Conservation (phyloP, 2,797 vertebrate genomes). For the Anisognathus igniventris region DNA sequence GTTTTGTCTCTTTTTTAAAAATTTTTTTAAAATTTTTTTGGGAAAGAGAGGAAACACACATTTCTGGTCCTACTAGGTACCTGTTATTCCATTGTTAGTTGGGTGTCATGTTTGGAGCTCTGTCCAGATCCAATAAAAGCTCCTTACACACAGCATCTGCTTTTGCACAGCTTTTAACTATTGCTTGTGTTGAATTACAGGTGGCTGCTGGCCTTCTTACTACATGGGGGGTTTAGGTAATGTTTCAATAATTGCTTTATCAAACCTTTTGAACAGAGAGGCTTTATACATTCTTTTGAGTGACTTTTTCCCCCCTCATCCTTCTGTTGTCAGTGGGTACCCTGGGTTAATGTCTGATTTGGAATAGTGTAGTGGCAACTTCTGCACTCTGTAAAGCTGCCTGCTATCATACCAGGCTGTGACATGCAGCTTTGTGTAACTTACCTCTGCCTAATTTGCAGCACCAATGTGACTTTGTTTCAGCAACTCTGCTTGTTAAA, state of each 20-base stretch:
- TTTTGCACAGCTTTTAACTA: not conserved
- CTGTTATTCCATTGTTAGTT: not conserved
- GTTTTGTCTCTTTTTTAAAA: too few species aligned
- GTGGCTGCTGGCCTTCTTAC: not conserved
- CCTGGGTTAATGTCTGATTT: not conserved
- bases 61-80: not conserved
- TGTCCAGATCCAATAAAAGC: not conserved
- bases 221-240: not conserved
- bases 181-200: not conserved
- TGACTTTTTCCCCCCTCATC: accelerated
- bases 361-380: not conserved
- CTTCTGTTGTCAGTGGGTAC: not conserved
- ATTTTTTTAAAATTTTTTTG: too few species aligned
- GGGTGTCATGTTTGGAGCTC: accelerated
- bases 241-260: not conserved
- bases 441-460: not conserved
- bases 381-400: not conserved
- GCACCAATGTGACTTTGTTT: not conserved
- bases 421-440: not conserved
- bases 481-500: not conserved
- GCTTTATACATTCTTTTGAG: not conserved
- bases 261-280: not conserved
- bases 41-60: accelerated
- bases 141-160: not conserved
- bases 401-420: not conserved